Base-by-base conservation (phyloP, 2,888 invertebrate genomes). In the Molanna angustata region DNA sequence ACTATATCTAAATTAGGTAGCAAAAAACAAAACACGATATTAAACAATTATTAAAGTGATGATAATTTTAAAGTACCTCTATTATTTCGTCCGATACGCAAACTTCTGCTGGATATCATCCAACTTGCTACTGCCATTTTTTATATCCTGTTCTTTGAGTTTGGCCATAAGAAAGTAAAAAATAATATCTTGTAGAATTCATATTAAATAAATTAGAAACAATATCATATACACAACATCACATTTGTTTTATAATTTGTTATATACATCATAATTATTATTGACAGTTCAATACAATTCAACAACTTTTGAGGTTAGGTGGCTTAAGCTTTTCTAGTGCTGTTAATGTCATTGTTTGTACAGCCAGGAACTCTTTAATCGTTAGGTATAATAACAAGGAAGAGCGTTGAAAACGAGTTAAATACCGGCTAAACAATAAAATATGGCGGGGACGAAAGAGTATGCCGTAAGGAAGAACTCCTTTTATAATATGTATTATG, bases 41-140 rank as follows among this genome's bases (percentile, higher is more conserved):
- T n/a, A n/a, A n/a, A n/a, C n/a, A n/a, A n/a, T n/a, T n/a, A n/a
- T n/a, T n/a, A n/a, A n/a, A n/a, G n/a, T n/a, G n/a, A n/a, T n/a
- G n/a, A n/a, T n/a, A n/a, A n/a, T n/a, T 66, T 73, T 62, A 66
- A 72, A 73, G 67, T 67, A 75, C 69, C 66, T 72, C 46, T 46
- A 16, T 49, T 44, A 49, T 37, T 45, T 27, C 54, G 49, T 68
- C 64, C 73, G 63, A 65, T 73, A 68, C 77, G 72, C 58, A 71
- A 63, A 60, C 70, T 74, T 64, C 78, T 72, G 61, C 68, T 68
- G 65, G 68, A 67, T 56, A 76, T 65, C 72, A 76, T 75, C 75
- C 76, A 79, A 67, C 74, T 75, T 59, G 78, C 72, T 64, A 77
- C 73, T 64, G 78, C 77, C 76, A 76, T 76, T 62, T 65, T 64